Evolutionary conservation across 2,888 invertebrate genomes (phyloP).

Genomic region (Meta bourneti): DNA sequence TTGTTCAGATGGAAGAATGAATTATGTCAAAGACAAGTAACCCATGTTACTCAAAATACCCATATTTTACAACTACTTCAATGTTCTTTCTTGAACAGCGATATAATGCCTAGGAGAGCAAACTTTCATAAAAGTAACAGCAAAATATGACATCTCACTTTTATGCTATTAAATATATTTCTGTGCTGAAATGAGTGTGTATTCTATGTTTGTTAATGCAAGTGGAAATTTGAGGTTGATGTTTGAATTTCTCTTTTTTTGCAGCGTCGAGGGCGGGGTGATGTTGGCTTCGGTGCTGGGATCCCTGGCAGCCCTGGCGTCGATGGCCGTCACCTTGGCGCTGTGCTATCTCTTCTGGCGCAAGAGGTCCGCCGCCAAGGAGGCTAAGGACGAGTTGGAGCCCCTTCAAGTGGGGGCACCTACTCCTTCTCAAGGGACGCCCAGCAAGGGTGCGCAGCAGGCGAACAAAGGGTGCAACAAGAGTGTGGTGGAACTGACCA

Average conservation of each 20-base stretch:
- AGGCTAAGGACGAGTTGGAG: conserved; percentile 83
- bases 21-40: too few species aligned
- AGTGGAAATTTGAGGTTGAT: too few species aligned
- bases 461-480: conserved; percentile 80
- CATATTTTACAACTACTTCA: too few species aligned
- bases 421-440: conserved; percentile 77
- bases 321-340: conserved; percentile 79
- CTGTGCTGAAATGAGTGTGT: too few species aligned
- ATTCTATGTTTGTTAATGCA: too few species aligned
- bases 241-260: not conserved
- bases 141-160: too few species aligned
- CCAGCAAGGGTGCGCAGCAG: conserved; percentile 28
- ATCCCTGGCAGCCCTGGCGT: conserved; percentile 75
- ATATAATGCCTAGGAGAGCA: too few species aligned
- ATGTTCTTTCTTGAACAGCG: too few species aligned
- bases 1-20: too few species aligned
- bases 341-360: conserved; percentile 83
- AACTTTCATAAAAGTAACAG: too few species aligned
- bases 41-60: too few species aligned
- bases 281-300: conserved; percentile 76
- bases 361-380: conserved; percentile 84
- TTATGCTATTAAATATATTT: too few species aligned
- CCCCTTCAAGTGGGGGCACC: conserved; percentile 82
- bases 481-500: conserved; percentile 80
- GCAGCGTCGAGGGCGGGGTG: conserved; percentile 73